Base-by-base conservation (phyloP, 2,113 vertebrate species). In the Campylorhamphus procurvoides region DNA sequence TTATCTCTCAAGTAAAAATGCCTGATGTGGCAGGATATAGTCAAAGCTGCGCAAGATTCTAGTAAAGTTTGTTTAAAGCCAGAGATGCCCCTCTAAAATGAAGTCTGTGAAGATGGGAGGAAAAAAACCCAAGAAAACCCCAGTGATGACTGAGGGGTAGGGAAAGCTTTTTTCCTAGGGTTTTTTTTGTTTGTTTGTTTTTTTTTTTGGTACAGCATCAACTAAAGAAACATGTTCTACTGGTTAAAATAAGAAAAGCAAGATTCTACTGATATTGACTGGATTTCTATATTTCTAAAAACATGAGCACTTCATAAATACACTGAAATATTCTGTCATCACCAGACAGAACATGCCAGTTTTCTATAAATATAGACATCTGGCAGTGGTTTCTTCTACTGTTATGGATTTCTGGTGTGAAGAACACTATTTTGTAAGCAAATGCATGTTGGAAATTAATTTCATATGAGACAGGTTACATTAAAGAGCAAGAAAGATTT, bases 281-380 rank as follows among this genome's bases (percentile, higher is more conserved):
- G 58, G 62, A 94, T 94, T 94, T 93, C 89, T 93, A 1, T 73
- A 95, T 88, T 96, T 81, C 87, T 93, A 40, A 92, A 91, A 89
- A 89, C 83, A 94, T 5, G 37, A 94, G 89, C 84, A 80, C 88
- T 94, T 90, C 96, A 96, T 93, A 96, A 93, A 95, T 96, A 96
- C 49, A 93, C 83, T 90, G 88, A 96, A 96, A 96, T 93, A 77
- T 94, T 93, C 96, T 96, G 94, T 97, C 93, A 93, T 86, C 78
- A 0, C 90, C 53, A 86, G 75, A 85, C 40, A 92, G 84, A 84
- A 93, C 60, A 67, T 59, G 88, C 74, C 29, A 40, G 81, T 78
- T 93, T 87, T 74, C 93, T 88, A 74, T 72, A 93, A 95, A 92
- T 95, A 87, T 1, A 93, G 94, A 95, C 96, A 95, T 92, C 83